phyloP scores from a whole-genome alignment of 1,140 invertebrate species.

The Aphidius ervi region DNA sequence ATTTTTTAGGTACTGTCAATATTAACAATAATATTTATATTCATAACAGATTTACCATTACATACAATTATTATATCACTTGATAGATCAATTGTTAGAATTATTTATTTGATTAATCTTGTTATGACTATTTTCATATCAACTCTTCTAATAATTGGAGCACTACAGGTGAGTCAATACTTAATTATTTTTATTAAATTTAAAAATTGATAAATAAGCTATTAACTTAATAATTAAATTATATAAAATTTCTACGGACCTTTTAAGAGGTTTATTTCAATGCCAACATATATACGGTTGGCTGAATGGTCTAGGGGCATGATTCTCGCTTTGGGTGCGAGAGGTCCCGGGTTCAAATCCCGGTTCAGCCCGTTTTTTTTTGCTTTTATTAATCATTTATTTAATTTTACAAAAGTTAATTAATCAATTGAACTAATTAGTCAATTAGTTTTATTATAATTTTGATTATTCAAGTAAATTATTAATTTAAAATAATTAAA shows the following conservation, averaged over 20 bases:
- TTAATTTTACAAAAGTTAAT: too few species aligned
- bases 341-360: slow-evolving; percentile 88
- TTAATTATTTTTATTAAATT: neutral
- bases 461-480: too few species aligned
- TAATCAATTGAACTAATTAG: too few species aligned
- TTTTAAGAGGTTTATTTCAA: too few species aligned
- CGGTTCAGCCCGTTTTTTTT: slow-evolving; percentile 64
- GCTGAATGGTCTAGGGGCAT: too few species aligned
- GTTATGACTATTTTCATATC: slow-evolving; percentile 78
- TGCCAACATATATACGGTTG: too few species aligned
- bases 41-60: slow-evolving; percentile 59
- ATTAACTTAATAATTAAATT: too few species aligned
- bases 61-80: slow-evolving; percentile 68
- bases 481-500: too few species aligned
- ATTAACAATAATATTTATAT: slow-evolving; percentile 55
- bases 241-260: too few species aligned
- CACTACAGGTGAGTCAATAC: slow-evolving; percentile 60
- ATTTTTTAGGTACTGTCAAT: slow-evolving; percentile 57
- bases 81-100: slow-evolving; percentile 59
- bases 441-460: too few species aligned
- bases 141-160: slow-evolving; percentile 67
- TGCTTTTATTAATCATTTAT: neutral
- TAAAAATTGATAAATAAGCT: too few species aligned
- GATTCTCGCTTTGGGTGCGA: slow-evolving; percentile 59
- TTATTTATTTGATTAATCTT: slow-evolving; percentile 75